Evolutionary conservation across 2,888 invertebrate genomes (phyloP), one percentile per base, ranked within the genome.

Genomic region (Theretra japonica): DNA sequence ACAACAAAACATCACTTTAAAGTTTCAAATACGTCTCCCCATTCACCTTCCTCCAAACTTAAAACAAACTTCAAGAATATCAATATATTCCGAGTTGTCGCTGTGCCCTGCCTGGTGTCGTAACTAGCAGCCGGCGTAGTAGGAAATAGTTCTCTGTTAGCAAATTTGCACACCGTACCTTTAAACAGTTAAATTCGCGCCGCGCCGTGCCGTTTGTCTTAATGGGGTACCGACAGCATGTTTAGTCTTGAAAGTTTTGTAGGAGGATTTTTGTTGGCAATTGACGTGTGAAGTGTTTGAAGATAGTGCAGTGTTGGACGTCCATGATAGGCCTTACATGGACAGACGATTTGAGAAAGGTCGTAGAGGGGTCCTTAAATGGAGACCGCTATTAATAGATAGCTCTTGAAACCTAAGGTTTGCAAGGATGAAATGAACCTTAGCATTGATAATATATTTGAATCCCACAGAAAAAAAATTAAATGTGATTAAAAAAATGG

Each of bases 81-180:
- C 48, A 48, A 17, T 48, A 17, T 17, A 48, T 48, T 65, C 41
- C 23, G 23, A 25, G 48, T 41, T 65, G 41, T 41, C 65, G 4
- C 41, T 48, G 65, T 15, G 25, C 23, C 5, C 19, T 41, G 17
- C 23, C 48, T 21, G 17, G 23, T 48, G 48, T 65, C 17, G 23
- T 65, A 48, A 65, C 41, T 1, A 15, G 53, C 53, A 53, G 5
- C 53, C 53, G 53, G 17, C n/a, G 53, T 21, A 17, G 65, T 17
- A 48, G 60, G 48, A 48, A 25, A 48, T 41, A 11, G 65, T 4
- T 15, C 48, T 15, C 1, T 65, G 65, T 65, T 65, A 17, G 65
- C 65, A 65, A 65, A 65, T 65, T 65, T 48, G 65, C 65, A 48
- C 48, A 7, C 33, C 7, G 60, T 23, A 4, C 15, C 23, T 65